These are phyloP conservation scores for Tetramorium simillimum DNA, from an alignment of 1,140 invertebrate genomes.

Conservation along the genomic window DNA sequence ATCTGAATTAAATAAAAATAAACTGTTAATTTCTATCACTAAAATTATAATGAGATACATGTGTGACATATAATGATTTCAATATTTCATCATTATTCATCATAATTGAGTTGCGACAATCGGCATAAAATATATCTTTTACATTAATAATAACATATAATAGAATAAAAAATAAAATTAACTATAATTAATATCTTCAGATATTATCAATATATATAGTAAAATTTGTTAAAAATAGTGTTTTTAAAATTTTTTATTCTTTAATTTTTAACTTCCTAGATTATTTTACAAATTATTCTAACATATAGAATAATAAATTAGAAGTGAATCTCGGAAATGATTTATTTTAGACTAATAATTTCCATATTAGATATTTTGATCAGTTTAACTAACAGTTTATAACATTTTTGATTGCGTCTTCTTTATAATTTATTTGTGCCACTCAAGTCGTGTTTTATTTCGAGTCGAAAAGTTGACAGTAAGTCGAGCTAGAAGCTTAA, in stretches of 20 bases:
- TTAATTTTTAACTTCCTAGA: neutral
- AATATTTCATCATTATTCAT: neutral
- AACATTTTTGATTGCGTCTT: neutral
- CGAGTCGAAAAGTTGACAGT: neutral
- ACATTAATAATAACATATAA: neutral
- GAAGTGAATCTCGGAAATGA: neutral
- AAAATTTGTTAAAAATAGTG: neutral
- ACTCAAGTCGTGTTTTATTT: neutral
- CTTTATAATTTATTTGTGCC: constrained; percentile 1
- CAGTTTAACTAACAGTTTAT: too few relatives aligned
- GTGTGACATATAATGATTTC: neutral
- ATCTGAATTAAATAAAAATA: constrained; percentile 5
- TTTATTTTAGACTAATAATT: neutral
- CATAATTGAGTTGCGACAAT: neutral
- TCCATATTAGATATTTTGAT: neutral
- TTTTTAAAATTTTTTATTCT: neutral
- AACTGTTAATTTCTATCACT: neutral
- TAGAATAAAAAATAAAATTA: neutral
- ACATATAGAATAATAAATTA: neutral
- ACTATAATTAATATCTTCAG: too few relatives aligned
- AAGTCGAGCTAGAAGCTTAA: neutral
- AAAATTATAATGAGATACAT: neutral
- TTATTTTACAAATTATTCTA: neutral
- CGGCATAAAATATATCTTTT: neutral
- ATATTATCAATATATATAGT: neutral